phyloP scores from a whole-genome alignment of 2,888 invertebrate genomes.

The Epicampocera succincta region DNA sequence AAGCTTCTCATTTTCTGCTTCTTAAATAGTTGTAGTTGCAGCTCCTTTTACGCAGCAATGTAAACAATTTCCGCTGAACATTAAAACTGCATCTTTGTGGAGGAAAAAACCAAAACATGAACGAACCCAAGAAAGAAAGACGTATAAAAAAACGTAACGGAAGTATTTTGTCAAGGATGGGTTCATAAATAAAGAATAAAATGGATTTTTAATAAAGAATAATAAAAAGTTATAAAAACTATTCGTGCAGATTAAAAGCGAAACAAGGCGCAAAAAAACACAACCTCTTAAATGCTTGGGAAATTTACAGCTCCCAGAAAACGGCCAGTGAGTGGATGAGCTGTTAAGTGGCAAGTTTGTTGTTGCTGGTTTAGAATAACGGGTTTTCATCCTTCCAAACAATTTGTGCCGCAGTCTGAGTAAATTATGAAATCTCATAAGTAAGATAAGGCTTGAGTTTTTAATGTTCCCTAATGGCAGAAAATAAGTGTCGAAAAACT shows the following conservation, averaged over 20 bases:
- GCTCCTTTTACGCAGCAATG: slow-evolving; percentile 56
- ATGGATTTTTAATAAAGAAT: slow-evolving; percentile 31
- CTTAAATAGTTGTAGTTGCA: slow-evolving; percentile 16
- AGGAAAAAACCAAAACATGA: neutral
- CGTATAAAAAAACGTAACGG: slow-evolving; percentile 54
- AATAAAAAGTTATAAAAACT: slow-evolving; percentile 1
- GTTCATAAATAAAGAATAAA: slow-evolving; percentile 47
- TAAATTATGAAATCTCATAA: too few relatives aligned
- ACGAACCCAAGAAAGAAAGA: neutral
- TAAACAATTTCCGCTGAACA: slow-evolving; percentile 64
- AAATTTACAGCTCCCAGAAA: too few relatives aligned
- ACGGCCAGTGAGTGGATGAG: neutral
- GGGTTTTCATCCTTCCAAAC: too few relatives aligned
- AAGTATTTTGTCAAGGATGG: slow-evolving; percentile 64
- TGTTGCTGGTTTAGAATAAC: too few relatives aligned
- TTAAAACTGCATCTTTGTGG: slow-evolving; percentile 9
- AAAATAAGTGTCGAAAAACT: too few relatives aligned
- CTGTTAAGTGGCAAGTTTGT: neutral
- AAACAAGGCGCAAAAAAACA: neutral
- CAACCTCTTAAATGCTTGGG: too few relatives aligned
- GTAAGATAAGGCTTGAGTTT: too few relatives aligned
- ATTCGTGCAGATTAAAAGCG: slow-evolving; percentile 3
- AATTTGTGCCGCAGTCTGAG: too few relatives aligned
- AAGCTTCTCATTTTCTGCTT: slow-evolving; percentile 17
- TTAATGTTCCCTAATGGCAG: too few relatives aligned